Conservation (phyloP, 2,888 invertebrate species). For the Eristalinus aeneus region DNA sequence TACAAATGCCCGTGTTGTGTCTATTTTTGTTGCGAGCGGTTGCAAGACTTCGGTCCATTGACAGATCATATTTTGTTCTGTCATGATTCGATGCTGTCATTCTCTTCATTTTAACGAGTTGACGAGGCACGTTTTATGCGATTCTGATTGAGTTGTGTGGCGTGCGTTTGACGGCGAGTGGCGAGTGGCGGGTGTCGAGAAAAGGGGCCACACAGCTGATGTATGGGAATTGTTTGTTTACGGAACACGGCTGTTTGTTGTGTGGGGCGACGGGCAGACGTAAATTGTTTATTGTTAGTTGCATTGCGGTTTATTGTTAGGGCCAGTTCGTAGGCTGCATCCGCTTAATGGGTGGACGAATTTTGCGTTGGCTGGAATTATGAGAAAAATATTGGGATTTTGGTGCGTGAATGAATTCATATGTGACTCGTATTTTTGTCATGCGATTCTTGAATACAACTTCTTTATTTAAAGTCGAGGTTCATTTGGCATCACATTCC, state of each 20-base stretch:
- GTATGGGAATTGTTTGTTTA: conserved; percentile 39
- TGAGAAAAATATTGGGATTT: conserved; percentile 1
- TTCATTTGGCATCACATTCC: no score
- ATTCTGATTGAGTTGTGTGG: conserved; percentile 30
- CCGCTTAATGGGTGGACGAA: conserved; percentile 18
- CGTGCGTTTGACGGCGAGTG: not conserved
- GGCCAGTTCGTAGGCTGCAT: conserved; percentile 36
- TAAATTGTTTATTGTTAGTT: conserved; percentile 48
- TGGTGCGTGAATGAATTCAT: conserved; percentile 20
- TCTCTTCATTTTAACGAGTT: conserved; percentile 13
- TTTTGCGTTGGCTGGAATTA: not conserved
- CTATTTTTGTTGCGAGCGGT: conserved; percentile 19
- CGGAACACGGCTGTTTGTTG: conserved; percentile 7
- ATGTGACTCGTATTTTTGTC: no score
- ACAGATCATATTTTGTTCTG: conserved; percentile 43
- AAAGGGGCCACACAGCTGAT: conserved; percentile 34
- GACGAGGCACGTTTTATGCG: conserved; percentile 38
- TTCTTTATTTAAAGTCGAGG: no score
- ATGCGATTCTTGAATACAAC: no score
- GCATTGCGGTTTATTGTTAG: not conserved
- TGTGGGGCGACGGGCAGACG: conserved; percentile 19
- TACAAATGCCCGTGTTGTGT: conserved; percentile 15
- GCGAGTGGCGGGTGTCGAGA: not conserved
- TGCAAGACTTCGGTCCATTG: conserved; percentile 22
- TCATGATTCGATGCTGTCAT: conserved; percentile 24